Evolutionary conservation across 2,113 vertebrate genomes (phyloP).

Genomic region (Diadophis punctatus): DNA sequence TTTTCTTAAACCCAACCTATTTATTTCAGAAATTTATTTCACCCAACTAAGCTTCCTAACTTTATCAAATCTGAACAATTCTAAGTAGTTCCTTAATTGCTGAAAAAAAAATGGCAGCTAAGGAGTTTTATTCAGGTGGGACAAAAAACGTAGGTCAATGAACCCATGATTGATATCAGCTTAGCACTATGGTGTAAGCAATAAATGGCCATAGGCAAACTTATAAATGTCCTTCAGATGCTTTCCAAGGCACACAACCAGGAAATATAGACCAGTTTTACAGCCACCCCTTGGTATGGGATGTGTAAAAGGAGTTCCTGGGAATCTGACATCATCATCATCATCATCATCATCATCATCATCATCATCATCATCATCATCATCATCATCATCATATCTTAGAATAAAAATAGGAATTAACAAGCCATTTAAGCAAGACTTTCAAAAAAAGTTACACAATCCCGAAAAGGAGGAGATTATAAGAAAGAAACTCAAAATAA

Average conservation of each 20-base stretch:
- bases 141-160: background rate
- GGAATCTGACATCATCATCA: background rate
- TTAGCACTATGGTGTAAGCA: background rate
- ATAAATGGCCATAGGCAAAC: background rate
- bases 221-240: background rate
- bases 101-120: background rate
- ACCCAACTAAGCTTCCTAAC: background rate
- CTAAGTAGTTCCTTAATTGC: background rate
- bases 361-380: too few relatives aligned
- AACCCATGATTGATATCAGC: background rate
- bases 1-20: background rate
- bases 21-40: background rate
- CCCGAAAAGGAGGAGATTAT: background rate
- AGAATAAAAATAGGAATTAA: background rate
- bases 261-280: background rate
- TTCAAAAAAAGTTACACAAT: background rate
- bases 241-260: background rate
- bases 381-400: background rate
- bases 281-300: background rate
- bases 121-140: background rate
- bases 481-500: background rate
- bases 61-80: background rate
- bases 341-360: too few relatives aligned
- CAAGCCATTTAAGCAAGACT: background rate
- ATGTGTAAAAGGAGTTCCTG: background rate